Base-by-base conservation (phyloP, 2,797 vertebrate genomes). In the Channa striata region DNA sequence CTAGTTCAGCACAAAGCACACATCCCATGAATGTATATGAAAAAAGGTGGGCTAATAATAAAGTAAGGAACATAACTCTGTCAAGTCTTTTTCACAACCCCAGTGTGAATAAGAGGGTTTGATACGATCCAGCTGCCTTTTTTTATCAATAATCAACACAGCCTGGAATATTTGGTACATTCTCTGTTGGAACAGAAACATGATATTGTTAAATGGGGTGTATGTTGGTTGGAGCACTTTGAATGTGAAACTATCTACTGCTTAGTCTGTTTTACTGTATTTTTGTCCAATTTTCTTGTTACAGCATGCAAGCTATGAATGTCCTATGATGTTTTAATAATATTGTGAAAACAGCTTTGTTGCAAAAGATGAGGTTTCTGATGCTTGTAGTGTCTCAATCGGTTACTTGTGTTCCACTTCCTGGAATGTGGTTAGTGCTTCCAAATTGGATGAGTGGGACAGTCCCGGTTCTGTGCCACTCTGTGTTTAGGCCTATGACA, bases 261-360 rank as follows among this genome's bases (percentile, higher is more conserved):
- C 6, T 30, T 30, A 30, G 4, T 30, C 25, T 2, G 6, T 30
- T 30, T 30, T 4, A 30, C 4, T 4, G 6, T 30, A 30, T 74
- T 44, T 58, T 47, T 64, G 67, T 72, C 20, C 19, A n/a, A 74
- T 76, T 62, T 59, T 75, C 68, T 72, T 62, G 53, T 69, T 52
- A 50, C 23, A 77, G 85, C 81, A 88, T 88, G 81, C 81, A 47
- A 53, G 44, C 49, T 76, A 74, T 83, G 75, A 81, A 82, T 89
- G 83, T 84, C 64, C 33, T 47, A 40, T 64, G 52, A 68, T 73
- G 62, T 84, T 80, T 63, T 53, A 47, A 58, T 25, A 74, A 21
- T 68, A 56, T 54, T 75, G 52, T 49, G 7, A 57, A 16, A 66
- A 46, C 47, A 67, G 53, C n/a, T 47, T 17, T 68, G 48, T 66